Percentiles rank a stretch among this genome's conserved stretches.
Conservation (phyloP, 2,888 invertebrate species). For the Sepiola atlantica region DNA sequence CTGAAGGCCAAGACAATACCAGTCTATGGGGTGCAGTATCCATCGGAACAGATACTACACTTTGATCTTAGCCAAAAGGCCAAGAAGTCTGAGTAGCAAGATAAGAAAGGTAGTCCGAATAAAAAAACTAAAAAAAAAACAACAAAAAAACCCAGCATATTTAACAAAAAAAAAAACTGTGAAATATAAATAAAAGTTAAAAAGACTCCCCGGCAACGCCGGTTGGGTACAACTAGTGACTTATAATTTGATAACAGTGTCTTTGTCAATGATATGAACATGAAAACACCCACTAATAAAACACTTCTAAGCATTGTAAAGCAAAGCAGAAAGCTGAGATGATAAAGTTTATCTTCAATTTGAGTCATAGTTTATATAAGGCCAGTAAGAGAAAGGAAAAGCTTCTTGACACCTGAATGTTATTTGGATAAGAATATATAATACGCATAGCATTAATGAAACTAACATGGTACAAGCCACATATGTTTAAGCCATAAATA, state of each 20-base stretch:
- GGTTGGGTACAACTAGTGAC: no score
- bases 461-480: background rate
- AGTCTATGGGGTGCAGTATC: no score
- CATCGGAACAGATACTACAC: no score
- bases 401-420: background rate
- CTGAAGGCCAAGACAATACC: no score
- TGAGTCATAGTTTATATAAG: conserved; percentile 20
- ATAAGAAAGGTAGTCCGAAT: no score
- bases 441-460: background rate
- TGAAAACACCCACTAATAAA: background rate
- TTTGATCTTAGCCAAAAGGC: no score
- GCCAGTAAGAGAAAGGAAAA: background rate
- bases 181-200: no score
- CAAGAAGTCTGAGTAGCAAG: no score
- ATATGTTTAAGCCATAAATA: background rate
- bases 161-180: no score
- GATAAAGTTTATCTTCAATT: background rate
- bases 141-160: no score
- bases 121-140: no score
- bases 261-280: background rate
- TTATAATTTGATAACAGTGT: background rate
- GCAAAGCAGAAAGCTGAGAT: background rate
- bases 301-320: background rate
- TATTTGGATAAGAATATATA: background rate
- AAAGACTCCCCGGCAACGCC: no score